Percentiles rank a stretch among this genome's conserved stretches.
Conservation (phyloP, 1,140 invertebrate genomes). For the Megalonaias nervosa region DNA sequence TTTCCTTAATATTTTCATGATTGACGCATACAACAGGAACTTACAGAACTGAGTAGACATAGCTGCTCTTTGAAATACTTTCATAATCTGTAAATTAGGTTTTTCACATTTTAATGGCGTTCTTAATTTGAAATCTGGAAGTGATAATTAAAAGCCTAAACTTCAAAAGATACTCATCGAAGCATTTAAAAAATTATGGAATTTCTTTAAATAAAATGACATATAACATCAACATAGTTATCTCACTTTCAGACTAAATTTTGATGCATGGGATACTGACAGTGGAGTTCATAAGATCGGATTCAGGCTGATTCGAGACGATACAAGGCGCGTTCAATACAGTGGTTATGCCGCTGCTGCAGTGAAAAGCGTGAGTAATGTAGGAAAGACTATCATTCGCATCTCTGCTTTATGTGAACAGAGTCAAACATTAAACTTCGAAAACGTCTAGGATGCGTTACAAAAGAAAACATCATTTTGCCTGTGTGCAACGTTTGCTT, state of each 20-base stretch:
- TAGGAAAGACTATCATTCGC: too few species aligned
- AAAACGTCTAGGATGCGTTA: too few species aligned
- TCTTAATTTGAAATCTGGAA: neutral
- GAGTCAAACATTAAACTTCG: too few species aligned
- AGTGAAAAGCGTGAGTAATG: too few species aligned
- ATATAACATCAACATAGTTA: neutral
- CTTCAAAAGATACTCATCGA: neutral
- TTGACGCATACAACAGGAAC: too few species aligned
- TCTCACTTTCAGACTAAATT: constrained; percentile 1
- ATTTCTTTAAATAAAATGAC: neutral
- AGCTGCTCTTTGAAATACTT: constrained; percentile 12
- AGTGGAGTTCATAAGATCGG: constrained; percentile 26
- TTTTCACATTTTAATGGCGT: neutral
- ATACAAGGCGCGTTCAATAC: too few species aligned
- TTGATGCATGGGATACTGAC: constrained; percentile 1
- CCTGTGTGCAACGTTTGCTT: too few species aligned
- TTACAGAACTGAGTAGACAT: neutral
- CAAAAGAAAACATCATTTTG: too few species aligned
- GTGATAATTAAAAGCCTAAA: neutral
- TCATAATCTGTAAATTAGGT: neutral
- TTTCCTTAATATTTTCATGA: too few species aligned
- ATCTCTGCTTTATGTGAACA: too few species aligned
- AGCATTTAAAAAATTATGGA: neutral
- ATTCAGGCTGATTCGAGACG: too few species aligned
- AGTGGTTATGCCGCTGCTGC: too few species aligned